Conservation (phyloP, 1,140 invertebrate species). For the Heliothis virescens region DNA sequence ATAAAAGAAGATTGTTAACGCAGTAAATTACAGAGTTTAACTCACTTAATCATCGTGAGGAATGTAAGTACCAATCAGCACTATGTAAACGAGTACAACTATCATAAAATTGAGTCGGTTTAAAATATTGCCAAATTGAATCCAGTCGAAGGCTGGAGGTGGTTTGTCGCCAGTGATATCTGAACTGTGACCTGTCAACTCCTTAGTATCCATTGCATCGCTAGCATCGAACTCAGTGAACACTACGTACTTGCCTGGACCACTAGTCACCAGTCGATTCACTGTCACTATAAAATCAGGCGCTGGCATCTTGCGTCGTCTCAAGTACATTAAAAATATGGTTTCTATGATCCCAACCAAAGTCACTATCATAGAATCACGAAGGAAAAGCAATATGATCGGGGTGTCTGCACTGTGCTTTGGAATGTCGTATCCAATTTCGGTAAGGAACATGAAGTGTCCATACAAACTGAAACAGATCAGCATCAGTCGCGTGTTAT, state of each 20-base stretch:
- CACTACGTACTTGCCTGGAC: conserved; percentile 77
- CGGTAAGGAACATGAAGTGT: conserved; percentile 75
- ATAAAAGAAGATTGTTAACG: too few relatives aligned
- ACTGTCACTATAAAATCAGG: conserved; percentile 68
- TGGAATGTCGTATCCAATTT: conserved; percentile 78
- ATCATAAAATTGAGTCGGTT: conserved; percentile 73
- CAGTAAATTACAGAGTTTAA: neutral
- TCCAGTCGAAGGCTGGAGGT: conserved; percentile 65
- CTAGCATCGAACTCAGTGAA: conserved; percentile 80
- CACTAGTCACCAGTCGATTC: conserved; percentile 65
- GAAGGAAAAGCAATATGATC: conserved; percentile 74
- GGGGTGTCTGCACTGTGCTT: conserved; percentile 79
- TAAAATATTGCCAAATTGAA: conserved; percentile 72
- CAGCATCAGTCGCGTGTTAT: conserved; percentile 71
- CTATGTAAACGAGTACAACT: conserved; percentile 66
- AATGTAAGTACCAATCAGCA: conserved; percentile 72
- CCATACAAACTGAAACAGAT: conserved; percentile 80
- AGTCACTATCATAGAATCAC: conserved; percentile 79
- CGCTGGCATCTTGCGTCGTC: conserved; percentile 60
- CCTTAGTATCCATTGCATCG: conserved; percentile 63
- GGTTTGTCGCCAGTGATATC: conserved; percentile 52
- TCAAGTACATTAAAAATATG: conserved; percentile 71
- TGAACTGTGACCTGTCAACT: conserved; percentile 60
- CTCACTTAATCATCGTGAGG: conserved; percentile 62
- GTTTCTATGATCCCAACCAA: conserved; percentile 71